Conservation (phyloP, 1,140 invertebrate species). For the Eubasilissa regina region DNA sequence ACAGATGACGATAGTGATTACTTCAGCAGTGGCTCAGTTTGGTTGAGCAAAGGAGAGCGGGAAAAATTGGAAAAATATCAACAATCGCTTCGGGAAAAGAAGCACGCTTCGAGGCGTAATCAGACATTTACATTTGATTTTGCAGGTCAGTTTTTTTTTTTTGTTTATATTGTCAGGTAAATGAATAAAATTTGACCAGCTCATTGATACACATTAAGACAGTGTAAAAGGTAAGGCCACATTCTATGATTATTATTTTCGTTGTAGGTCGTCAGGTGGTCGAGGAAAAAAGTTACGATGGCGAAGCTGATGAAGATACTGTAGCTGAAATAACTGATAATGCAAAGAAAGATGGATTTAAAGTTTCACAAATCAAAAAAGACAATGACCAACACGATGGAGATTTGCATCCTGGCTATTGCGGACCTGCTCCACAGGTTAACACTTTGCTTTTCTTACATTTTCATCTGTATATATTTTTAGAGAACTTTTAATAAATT, state of each 20-base stretch:
- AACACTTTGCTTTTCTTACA: not conserved
- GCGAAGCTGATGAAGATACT: slow-evolving; percentile 70
- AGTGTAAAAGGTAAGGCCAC: too few relatives aligned
- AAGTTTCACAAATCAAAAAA: not conserved
- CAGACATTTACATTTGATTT: slow-evolving; percentile 89
- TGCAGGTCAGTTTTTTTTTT: slow-evolving; percentile 72
- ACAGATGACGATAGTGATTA: slow-evolving; percentile 97
- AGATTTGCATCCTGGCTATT: slow-evolving; percentile 68
- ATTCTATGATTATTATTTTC: too few relatives aligned
- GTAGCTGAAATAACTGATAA: slow-evolving; percentile 34
- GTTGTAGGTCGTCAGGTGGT: slow-evolving; percentile 70
- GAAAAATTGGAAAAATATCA: slow-evolving; percentile 80
- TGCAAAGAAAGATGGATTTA: slow-evolving; percentile 44
- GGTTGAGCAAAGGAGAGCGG: slow-evolving; percentile 83
- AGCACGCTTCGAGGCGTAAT: slow-evolving; percentile 79
- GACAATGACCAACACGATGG: slow-evolving; percentile 57
- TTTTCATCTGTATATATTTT: not conserved
- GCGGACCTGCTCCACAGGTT: slow-evolving; percentile 66
- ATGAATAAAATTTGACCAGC: too few relatives aligned
- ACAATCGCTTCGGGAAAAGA: slow-evolving; percentile 78
- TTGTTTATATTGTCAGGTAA: too few relatives aligned
- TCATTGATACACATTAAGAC: too few relatives aligned
- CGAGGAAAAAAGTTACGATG: slow-evolving; percentile 71
- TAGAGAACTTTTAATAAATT: too few relatives aligned
- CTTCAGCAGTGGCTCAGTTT: slow-evolving; percentile 86